Evolutionary conservation across 1,140 invertebrate species (phyloP).

Genomic region (Papilio polytes): DNA sequence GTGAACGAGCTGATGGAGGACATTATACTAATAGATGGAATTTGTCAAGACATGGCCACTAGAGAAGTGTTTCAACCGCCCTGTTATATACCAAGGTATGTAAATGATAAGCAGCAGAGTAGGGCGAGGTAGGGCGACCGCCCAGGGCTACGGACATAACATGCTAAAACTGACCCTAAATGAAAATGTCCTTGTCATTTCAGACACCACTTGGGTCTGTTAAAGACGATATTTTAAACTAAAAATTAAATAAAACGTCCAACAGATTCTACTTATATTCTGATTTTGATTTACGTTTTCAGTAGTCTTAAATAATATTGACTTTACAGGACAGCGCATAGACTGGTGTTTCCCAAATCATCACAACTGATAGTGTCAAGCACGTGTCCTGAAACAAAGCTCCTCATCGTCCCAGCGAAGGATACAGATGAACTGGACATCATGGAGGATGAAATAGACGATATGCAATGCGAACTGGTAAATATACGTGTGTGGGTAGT

Average conservation of each 20-base stretch:
- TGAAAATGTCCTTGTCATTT: too few relatives aligned
- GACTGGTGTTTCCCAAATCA: slow-evolving; percentile 71
- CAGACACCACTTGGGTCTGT: too few relatives aligned
- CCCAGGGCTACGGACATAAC: too few relatives aligned
- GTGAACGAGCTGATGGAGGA: slow-evolving; percentile 79
- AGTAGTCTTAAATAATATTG: too few relatives aligned
- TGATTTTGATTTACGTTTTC: too few relatives aligned
- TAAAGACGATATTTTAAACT: too few relatives aligned
- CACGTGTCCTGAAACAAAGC: slow-evolving; percentile 70
- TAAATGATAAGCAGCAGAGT: not conserved
- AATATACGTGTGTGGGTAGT: not conserved
- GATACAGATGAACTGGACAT: slow-evolving; percentile 73
- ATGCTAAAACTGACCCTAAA: too few relatives aligned
- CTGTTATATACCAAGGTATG: slow-evolving; percentile 70
- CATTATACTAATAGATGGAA: slow-evolving; percentile 70
- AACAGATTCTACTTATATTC: too few relatives aligned
- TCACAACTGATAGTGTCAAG: slow-evolving; percentile 63
- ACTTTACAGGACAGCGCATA: slow-evolving; percentile 64
- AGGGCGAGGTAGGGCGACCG: too few relatives aligned
- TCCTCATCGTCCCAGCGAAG: slow-evolving; percentile 72
- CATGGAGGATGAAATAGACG: slow-evolving; percentile 75
- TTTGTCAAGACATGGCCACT: slow-evolving; percentile 74
- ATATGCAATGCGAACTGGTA: slow-evolving; percentile 75
- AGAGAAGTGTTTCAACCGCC: slow-evolving; percentile 74
- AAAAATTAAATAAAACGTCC: too few relatives aligned